Evolutionary conservation across 2,888 invertebrate species (phyloP), one percentile per base, ranked within the genome.

Genomic region (Diabrotica balteata): DNA sequence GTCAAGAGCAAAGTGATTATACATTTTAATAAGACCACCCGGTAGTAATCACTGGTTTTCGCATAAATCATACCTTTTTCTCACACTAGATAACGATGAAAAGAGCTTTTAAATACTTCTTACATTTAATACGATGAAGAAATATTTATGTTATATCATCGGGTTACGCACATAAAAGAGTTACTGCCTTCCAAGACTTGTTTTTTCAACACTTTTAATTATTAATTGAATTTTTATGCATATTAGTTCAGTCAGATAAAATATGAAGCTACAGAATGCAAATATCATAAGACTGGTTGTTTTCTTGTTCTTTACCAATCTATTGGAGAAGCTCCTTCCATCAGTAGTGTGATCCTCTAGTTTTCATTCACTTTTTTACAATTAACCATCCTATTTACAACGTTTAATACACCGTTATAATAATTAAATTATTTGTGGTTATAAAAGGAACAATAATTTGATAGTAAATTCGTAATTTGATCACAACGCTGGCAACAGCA

Each of bases 1-100:
- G 77, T 78, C 78, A 81, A 83, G 81, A 84, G 84, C 82, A 83
- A 83, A 84, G 83, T 84, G 84, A 84, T 84, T 84, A 84, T 84
- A 80, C 76, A 77, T 79, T 79, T 79, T 77, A 80, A 81, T 80
- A 75, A 81, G 83, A 83, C 83, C 83, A 83, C 83, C 83, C 82
- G 83, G 82, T 81, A 82, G 80, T 82, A 83, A 82, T 80, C 80
- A 78, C 77, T 78, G 77, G 77, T 78, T 81, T 81, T 80, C 78
- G 82, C 81, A 82, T 83, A 83, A 83, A 83, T 83, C 83, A 83
- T 78, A 77, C 80, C 79, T 79, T 80, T 80, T 82, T 81, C 82
- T 82, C 81, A 80, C 82, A 81, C 81, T 78, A 79, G 79, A 79
- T 79, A 76, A 78, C 78, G 77, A 80, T 80, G 32, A 32, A 79